phyloP scores from a whole-genome alignment of 2,113 vertebrate species.

The Xyliphius kryptos region DNA sequence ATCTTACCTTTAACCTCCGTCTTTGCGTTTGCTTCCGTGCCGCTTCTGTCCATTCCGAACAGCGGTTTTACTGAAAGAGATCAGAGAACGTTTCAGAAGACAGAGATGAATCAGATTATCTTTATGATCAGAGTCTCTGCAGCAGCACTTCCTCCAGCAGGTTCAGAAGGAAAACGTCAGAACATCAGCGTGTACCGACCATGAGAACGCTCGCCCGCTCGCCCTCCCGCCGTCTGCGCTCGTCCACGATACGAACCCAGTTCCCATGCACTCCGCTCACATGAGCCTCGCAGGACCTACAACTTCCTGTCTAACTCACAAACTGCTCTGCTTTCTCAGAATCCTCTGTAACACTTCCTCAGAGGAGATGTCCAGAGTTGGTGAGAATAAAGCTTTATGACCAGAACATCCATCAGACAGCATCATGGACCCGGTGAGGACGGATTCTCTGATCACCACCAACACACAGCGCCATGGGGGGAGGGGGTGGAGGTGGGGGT shows the following conservation, averaged over 20 bases:
- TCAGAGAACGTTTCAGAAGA: background rate
- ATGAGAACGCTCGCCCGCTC: too few relatives aligned
- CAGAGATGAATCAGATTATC: background rate
- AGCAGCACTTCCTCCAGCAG: too few relatives aligned
- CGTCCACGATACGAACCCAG: too few relatives aligned
- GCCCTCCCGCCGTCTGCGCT: too few relatives aligned
- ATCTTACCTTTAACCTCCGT: slow-evolving; percentile 58
- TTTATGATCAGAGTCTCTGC: too few relatives aligned
- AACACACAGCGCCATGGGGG: too few relatives aligned
- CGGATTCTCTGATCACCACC: too few relatives aligned
- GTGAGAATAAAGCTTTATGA: background rate
- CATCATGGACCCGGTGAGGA: too few relatives aligned
- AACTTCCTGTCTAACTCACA: slow-evolving; percentile 28
- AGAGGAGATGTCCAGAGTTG: background rate
- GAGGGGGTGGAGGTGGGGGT: too few relatives aligned
- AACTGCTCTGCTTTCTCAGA: background rate
- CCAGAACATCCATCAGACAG: too few relatives aligned
- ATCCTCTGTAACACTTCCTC: background rate
- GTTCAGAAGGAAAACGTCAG: too few relatives aligned
- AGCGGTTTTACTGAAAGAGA: slow-evolving; percentile 37
- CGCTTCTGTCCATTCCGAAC: slow-evolving; percentile 58
- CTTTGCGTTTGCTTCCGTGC: slow-evolving; percentile 20
- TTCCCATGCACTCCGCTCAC: slow-evolving; percentile 22
- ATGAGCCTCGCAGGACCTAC: slow-evolving; percentile 15
- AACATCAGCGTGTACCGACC: too few relatives aligned